phyloP scores from a whole-genome alignment of 2,888 invertebrate genomes.

The Strigamia crassipes region DNA sequence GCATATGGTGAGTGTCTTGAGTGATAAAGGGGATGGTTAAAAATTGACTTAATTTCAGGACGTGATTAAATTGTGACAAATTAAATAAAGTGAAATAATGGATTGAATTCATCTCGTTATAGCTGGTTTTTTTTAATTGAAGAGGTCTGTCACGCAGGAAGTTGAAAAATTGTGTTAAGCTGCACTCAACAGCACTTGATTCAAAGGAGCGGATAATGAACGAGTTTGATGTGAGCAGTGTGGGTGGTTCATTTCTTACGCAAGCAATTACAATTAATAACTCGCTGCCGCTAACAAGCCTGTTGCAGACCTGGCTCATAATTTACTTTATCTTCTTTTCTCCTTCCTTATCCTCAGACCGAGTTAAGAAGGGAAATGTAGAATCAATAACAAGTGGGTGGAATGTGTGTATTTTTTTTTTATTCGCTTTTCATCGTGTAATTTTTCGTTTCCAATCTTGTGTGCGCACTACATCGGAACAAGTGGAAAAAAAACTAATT shows the following conservation, averaged over 20 bases:
- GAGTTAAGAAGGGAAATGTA: conserved; percentile 36
- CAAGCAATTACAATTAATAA: conserved; percentile 42
- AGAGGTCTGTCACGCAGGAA: conserved; percentile 7
- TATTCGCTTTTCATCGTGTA: background rate
- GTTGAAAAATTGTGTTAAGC: conserved; percentile 32
- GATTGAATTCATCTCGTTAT: conserved; percentile 7
- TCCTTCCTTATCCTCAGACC: background rate
- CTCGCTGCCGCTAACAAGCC: conserved; percentile 38
- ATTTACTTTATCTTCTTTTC: conserved; percentile 35
- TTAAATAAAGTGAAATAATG: background rate
- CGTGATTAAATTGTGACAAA: conserved; percentile 21
- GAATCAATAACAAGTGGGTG: conserved; percentile 34
- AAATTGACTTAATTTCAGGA: background rate
- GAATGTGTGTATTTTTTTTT: background rate
- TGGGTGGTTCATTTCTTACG: conserved; percentile 33
- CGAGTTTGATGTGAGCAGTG: conserved; percentile 36
- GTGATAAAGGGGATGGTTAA: background rate
- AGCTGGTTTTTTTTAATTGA: background rate
- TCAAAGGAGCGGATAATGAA: conserved; percentile 39
- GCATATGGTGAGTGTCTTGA: too few species aligned
- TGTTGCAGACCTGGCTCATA: conserved; percentile 40
- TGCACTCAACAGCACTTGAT: conserved; percentile 40
- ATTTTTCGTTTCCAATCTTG: background rate
- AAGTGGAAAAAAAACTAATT: background rate
- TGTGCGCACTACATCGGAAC: conserved; percentile 12